Conservation (phyloP, 2,888 invertebrate genomes). For the Hoplodrina ambigua region DNA sequence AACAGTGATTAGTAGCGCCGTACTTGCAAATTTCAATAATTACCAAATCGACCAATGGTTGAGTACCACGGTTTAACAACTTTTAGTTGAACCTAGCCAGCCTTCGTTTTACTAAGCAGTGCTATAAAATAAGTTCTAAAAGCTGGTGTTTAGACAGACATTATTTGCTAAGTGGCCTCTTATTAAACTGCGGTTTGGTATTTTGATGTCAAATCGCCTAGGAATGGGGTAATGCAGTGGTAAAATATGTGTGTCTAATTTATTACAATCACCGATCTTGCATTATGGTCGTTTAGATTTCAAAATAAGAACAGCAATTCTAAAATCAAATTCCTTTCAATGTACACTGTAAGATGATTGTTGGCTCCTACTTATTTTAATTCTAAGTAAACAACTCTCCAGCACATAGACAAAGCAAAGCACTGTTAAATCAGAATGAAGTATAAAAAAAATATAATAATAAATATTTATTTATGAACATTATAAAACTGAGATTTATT, state of each 20-base stretch:
- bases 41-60: conserved; percentile 68
- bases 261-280: conserved; percentile 45
- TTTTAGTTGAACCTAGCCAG: conserved; percentile 44
- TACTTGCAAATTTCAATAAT: conserved; percentile 80
- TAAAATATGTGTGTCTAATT: conserved; percentile 49
- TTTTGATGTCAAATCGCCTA: conserved; percentile 50
- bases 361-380: neutral
- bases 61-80: conserved; percentile 48
- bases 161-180: conserved; percentile 54
- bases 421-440: no score
- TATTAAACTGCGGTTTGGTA: conserved; percentile 47
- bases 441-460: no score
- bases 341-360: neutral
- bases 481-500: conserved; percentile 37
- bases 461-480: conserved; percentile 8
- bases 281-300: conserved; percentile 31
- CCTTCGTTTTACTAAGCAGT: conserved; percentile 52
- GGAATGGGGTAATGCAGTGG: conserved; percentile 38
- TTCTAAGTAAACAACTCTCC: neutral
- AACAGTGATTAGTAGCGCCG: conserved; percentile 78
- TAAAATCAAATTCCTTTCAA: conserved; percentile 11
- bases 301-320: conserved; percentile 11
- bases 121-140: conserved; percentile 54
- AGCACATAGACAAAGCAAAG: no score
- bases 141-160: conserved; percentile 50